These are phyloP conservation scores for Itoplectis maculator DNA, from an alignment of 2,888 invertebrate species.

Conservation along the genomic window DNA sequence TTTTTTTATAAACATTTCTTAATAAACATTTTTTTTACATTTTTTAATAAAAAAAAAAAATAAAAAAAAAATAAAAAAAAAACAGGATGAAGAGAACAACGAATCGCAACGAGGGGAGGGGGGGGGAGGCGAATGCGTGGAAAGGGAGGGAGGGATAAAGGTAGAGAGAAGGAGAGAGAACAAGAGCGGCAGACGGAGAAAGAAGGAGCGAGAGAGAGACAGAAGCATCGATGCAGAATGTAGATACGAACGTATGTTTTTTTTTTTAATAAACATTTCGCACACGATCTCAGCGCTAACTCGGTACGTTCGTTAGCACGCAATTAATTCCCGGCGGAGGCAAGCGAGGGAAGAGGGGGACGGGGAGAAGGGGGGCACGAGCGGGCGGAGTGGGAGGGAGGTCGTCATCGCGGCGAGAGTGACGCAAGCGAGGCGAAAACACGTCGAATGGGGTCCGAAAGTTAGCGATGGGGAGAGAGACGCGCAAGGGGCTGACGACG, in stretches of 20 bases:
- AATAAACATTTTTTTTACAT: no score
- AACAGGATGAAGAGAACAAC: no score
- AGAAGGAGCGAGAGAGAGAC: conserved; percentile 26
- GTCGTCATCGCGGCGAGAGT: conserved; percentile 39
- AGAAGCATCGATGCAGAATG: conserved; percentile 19
- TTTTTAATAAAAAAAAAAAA: no score
- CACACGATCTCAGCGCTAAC: conserved; percentile 35
- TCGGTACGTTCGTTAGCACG: conserved; percentile 69
- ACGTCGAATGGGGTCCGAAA: conserved; percentile 57
- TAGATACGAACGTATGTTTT: not conserved
- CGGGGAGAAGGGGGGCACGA: no score
- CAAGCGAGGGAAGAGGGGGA: no score
- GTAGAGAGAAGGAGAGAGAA: conserved; percentile 24
- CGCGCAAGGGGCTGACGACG: conserved; percentile 68
- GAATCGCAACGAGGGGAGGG: no score
- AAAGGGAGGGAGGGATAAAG: conserved; percentile 9
- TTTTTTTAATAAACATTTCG: conserved; percentile 18
- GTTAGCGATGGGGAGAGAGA: conserved; percentile 66
- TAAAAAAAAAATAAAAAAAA: no score
- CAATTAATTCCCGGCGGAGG: conserved; percentile 75
- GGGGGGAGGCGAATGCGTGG: no score
- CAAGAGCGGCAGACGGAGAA: conserved; percentile 1
- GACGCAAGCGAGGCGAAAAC: conserved; percentile 69
- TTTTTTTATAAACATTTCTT: conserved; percentile 15
- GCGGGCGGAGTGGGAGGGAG: no score